Evolutionary conservation across 1,140 invertebrate genomes (phyloP), one percentile per base, ranked within the genome.

Genomic region (Lycorma delicatula): DNA sequence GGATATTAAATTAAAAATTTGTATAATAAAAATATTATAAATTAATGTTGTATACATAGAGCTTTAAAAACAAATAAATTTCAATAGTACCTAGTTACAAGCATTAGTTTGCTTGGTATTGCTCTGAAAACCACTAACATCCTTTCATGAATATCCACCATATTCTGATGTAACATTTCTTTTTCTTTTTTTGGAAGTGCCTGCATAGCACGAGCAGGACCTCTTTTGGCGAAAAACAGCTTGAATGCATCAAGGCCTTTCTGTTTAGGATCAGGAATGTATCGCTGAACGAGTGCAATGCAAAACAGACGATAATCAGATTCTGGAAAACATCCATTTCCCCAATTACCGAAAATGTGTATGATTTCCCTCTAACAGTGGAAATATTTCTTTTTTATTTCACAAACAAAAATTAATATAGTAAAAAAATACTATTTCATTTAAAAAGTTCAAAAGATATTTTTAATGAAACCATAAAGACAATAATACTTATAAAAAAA

Each of bases 11-110:
- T n/a, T n/a, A n/a, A n/a, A n/a, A n/a, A n/a, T n/a, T n/a, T n/a
- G n/a, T n/a, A n/a, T n/a, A n/a, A n/a, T n/a, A n/a, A n/a, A n/a
- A n/a, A n/a, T n/a, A n/a, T n/a, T n/a, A n/a, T n/a, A n/a, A n/a
- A n/a, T n/a, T n/a, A n/a, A n/a, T n/a, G n/a, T n/a, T n/a, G n/a
- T n/a, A n/a, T n/a, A n/a, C n/a, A n/a, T n/a, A n/a, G n/a, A n/a
- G n/a, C n/a, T n/a, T n/a, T n/a, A n/a, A n/a, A n/a, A n/a, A n/a
- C n/a, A n/a, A n/a, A n/a, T n/a, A n/a, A n/a, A n/a, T n/a, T n/a
- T n/a, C n/a, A n/a, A n/a, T n/a, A n/a, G 28, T 74, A 77, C 75
- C 75, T 72, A 71, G 76, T 72, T 29, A 78, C 72, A 51, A 77
- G 70, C 61, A 76, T 64, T 20, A 78, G 63, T 61, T 69, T 62